Percentiles rank a stretch among this genome's conserved stretches.
Conservation (phyloP, 2,797 vertebrate species). For the Lacerta bilineata region DNA sequence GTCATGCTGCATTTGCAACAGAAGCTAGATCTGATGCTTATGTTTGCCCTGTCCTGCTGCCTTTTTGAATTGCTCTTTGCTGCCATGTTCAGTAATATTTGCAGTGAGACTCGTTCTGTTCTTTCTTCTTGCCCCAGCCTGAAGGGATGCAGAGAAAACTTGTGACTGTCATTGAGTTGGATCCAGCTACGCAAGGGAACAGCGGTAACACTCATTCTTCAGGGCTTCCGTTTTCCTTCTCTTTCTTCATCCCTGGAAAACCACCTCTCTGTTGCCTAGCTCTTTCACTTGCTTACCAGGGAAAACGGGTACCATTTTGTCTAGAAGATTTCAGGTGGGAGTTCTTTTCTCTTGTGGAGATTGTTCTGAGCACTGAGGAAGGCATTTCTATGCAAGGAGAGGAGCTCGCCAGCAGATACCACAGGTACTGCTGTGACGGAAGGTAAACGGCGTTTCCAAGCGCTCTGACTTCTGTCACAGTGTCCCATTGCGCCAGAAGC, state of each 20-base stretch:
- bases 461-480: accelerated
- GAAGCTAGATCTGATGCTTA: background rate
- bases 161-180: constrained; percentile 81
- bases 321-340: no score
- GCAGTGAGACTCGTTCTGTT: background rate
- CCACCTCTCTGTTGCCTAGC: no score
- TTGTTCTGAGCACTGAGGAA: no score
- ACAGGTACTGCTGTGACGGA: no score
- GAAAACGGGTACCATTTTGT: no score
- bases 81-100: background rate
- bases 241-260: background rate
- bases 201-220: constrained; percentile 56
- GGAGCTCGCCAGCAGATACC: no score
- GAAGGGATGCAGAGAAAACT: constrained; percentile 88
- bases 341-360: no score
- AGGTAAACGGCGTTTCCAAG: no score
- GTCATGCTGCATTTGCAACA: no score
- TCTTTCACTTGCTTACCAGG: no score
- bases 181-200: constrained; percentile 74
- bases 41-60: background rate
- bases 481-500: no score
- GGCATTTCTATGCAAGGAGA: no score
- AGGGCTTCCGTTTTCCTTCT: background rate
- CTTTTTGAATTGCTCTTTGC: background rate
- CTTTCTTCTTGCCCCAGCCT: constrained; percentile 74